These are phyloP conservation scores for Xestia rhomboidea DNA, from an alignment of 2,888 invertebrate species.

Conservation along the genomic window DNA sequence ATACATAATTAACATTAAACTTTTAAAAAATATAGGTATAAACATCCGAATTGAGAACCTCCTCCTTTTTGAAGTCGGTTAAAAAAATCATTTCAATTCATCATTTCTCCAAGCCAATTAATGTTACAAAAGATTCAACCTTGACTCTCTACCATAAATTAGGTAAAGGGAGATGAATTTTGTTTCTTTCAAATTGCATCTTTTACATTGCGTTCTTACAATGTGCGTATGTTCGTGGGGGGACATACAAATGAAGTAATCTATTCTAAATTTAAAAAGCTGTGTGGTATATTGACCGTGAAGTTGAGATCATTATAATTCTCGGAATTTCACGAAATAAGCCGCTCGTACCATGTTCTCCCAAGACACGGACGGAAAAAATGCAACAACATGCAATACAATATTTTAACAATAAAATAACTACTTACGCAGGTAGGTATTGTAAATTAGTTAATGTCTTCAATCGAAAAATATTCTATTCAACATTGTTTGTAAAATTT, in stretches of 20 bases:
- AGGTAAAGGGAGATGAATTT: not conserved
- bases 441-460: not conserved
- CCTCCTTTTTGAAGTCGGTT: too few species aligned
- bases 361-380: not conserved
- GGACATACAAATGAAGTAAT: slow-evolving; percentile 44
- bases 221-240: not conserved
- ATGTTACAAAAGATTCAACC: slow-evolving; percentile 32
- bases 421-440: not conserved
- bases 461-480: not conserved
- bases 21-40: too few species aligned
- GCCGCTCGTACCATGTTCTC: not conserved
- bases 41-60: too few species aligned
- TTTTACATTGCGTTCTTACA: slow-evolving; percentile 42
- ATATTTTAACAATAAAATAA: too few species aligned
- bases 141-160: slow-evolving; percentile 24
- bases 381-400: too few species aligned
- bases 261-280: slow-evolving; percentile 30
- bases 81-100: not conserved
- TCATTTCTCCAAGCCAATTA: not conserved
- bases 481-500: not conserved
- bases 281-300: slow-evolving; percentile 41
- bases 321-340: slow-evolving; percentile 73
- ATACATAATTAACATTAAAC: too few species aligned
- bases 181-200: not conserved
- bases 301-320: slow-evolving; percentile 80